Evolutionary conservation across 1,140 invertebrate species (phyloP), one percentile per base, ranked within the genome.

Genomic region (Caenorhabditis brenneri): DNA sequence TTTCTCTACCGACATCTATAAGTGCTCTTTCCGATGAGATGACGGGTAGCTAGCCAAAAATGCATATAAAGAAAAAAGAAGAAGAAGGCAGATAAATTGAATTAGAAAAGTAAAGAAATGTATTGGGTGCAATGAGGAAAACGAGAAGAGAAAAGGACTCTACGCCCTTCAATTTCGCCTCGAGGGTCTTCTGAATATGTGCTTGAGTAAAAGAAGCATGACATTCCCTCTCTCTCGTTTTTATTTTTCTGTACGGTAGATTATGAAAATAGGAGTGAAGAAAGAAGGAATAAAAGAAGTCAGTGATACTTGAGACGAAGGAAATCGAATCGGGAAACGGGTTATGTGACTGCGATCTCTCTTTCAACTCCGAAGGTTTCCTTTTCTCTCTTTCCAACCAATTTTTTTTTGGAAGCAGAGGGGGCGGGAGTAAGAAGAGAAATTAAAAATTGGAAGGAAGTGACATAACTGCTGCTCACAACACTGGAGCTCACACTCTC

Each of bases 81-180:
- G 36, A 31, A 19, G n/a, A 31, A n/a, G 58, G n/a, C 65, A 36
- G 36, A 42, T 24, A 74, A 74, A 74, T 74, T 74, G 65, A 74
- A 74, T 74, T 74, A 74, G 65, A 74, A 74, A 74, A 74, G 36
- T 74, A 42, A 42, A 74, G 65, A 74, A 39, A 74, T 42, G 65
- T 36, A 55, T 55, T 24, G 53, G 53, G 58, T 22, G 58, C 29
- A 65, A 36, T 33, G 29, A 42, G 33, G 65, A 74, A 42, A 42
- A 74, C n/a, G n/a, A n/a, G n/a, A n/a, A 74, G 36, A 74, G 65
- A 46, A 74, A 74, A 74, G 33, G 65, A 74, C 65, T 74, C 65
- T 0, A 19, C 65, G 65, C 36, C 36, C 65, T 74, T 74, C 65
- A 74, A 74, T 74, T 74, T 42, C 24, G 36, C 65, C 65, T 74